A percentile compares a stretch with the other conserved stretches of the same genome.
Conservation (phyloP, 2,888 invertebrate species). For the Volucella zonaria region DNA sequence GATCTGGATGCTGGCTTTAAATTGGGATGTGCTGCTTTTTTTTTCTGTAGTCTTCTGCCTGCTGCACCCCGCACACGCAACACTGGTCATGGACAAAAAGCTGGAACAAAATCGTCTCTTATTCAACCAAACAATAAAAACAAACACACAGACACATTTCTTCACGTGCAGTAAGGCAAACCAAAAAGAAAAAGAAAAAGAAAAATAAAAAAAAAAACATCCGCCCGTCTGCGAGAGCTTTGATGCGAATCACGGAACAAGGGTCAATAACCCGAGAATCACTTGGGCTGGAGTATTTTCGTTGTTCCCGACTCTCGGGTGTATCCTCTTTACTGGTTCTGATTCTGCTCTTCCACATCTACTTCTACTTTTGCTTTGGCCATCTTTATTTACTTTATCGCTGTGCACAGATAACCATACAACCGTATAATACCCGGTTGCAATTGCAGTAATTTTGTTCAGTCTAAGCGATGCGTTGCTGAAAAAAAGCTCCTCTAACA, state of each 20-base stretch:
- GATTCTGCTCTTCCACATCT: background rate
- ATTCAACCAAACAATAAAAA: constrained; percentile 26
- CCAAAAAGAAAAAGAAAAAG: background rate
- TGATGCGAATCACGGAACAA: constrained; percentile 59
- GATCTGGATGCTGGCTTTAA: constrained; percentile 5
- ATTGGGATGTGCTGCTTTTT: constrained; percentile 11
- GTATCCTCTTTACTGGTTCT: background rate
- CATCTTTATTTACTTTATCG: too few relatives aligned
- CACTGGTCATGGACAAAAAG: background rate
- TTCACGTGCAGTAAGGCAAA: too few relatives aligned
- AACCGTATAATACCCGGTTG: too few relatives aligned
- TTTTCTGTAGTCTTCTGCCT: too few relatives aligned
- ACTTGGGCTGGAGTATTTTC: constrained; percentile 35
- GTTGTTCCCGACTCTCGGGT: constrained; percentile 25
- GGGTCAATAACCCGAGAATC: constrained; percentile 58
- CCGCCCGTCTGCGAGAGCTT: constrained; percentile 55
- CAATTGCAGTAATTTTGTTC: constrained; percentile 30
- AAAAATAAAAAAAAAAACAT: constrained; percentile 40
- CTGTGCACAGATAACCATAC: too few relatives aligned
- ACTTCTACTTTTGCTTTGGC: constrained; percentile 6
- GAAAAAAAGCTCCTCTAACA: constrained; percentile 56
- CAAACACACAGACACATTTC: constrained; percentile 16
- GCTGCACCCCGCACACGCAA: constrained; percentile 27
- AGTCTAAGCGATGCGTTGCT: constrained; percentile 39
- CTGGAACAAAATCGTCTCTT: background rate